A percentile compares a stretch with the other conserved stretches of the same genome.
Evolutionary conservation across 2,797 vertebrate species (phyloP).

Genomic region (Anabacerthia variegaticeps): DNA sequence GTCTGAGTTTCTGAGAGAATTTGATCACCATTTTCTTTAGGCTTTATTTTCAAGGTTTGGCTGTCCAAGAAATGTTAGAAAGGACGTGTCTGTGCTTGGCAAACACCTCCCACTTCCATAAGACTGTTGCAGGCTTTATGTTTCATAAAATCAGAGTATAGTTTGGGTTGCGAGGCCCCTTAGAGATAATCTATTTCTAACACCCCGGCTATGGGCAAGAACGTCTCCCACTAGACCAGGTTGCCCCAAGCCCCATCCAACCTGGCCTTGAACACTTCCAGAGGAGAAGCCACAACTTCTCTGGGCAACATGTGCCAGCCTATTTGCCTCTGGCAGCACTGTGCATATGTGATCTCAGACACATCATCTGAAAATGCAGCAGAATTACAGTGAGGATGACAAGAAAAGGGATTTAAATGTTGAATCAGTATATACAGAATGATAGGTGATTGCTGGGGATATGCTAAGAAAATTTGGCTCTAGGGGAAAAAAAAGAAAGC

Average conservation of each 20-base stretch:
- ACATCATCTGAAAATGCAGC: background rate
- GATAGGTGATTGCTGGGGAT: background rate
- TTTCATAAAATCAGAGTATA: background rate
- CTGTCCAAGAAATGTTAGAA: background rate
- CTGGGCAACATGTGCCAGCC: background rate
- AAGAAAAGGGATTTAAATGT: background rate
- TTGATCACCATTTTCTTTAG: background rate
- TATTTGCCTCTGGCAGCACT: background rate
- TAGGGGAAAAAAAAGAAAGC: background rate
- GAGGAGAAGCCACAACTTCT: background rate
- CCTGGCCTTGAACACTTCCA: background rate
- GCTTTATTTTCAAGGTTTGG: background rate
- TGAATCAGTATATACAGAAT: background rate
- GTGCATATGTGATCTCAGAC: background rate
- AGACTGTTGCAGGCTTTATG: background rate
- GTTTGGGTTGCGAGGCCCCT: background rate
- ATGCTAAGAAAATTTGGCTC: background rate
- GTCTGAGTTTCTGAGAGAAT: background rate
- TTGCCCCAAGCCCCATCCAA: background rate
- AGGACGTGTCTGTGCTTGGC: background rate
- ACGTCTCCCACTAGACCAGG: background rate
- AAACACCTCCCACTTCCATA: background rate
- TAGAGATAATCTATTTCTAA: background rate
- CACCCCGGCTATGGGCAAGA: rapidly evolving
- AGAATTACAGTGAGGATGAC: background rate